Base-by-base conservation (phyloP, 2,888 invertebrate species). In the Abscondita cerata region DNA sequence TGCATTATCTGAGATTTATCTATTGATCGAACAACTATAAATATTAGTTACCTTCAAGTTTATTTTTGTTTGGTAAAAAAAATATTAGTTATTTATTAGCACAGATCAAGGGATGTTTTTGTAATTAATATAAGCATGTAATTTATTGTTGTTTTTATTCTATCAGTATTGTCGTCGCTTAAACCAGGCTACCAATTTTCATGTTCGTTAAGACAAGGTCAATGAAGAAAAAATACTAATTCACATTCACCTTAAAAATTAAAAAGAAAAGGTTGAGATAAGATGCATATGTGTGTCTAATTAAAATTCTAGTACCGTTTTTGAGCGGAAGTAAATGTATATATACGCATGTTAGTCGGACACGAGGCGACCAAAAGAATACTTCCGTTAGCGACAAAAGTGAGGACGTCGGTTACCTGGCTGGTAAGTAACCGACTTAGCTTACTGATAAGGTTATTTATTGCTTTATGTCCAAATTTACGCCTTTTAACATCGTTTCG, bases 261-360 rank as follows among this genome's bases (percentile, higher is more conserved):
- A 20, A 60, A 67, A 66, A 66, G 63, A 66, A 65, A 69, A 64
- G 54, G 62, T 56, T 61, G 62, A 70, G 70, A 70, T 70, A 70
- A 70, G 67, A 69, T 65, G 67, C 53, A 62, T 59, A 60, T 61
- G 59, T 59, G 59, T 60, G 58, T 51, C 48, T 62, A 59, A 76
- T 76, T 76, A 75, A 73, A 73, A 76, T 76, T 75, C 76, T n/a
- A 70, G 68, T 68, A 70, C 65, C 62, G 74, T 72, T 69, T 67
- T 67, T 67, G 71, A 68, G 68, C 75, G 76, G 76, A 76, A 75
- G 74, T 74, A 66, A 74, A 76, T 68, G 68, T 73, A 74, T 75
- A 75, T 72, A 76, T 72, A 72, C 73, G 75, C 74, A 73, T 73
- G 75, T 75, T 73, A 75, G 74, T 74, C 75, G 75, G 73, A 75